Percentiles rank a stretch among this genome's conserved stretches.
These are phyloP conservation scores for Caenorhabditis zanzibari DNA, from an alignment of 2,888 invertebrate species.

Conservation along the genomic window DNA sequence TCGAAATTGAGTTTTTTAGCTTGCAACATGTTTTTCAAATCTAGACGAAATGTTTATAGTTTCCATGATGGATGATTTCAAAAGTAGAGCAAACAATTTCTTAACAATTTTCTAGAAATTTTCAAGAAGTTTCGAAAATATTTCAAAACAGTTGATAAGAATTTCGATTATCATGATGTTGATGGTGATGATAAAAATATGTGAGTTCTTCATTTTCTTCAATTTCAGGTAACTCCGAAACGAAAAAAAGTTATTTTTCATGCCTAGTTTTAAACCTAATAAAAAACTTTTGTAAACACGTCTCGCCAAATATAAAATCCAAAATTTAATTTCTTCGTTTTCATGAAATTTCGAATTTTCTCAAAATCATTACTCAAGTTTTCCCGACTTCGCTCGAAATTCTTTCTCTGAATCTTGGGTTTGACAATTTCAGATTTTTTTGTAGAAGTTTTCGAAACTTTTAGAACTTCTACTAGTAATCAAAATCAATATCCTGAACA, in stretches of 20 bases:
- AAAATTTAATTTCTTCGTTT: neutral
- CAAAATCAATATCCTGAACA: neutral
- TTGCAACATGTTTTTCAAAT: too few relatives aligned
- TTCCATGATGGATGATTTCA: too few relatives aligned
- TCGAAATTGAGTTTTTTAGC: too few relatives aligned
- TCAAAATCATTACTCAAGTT: neutral
- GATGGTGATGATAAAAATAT: neutral
- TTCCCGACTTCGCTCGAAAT: neutral
- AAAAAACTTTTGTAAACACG: too few relatives aligned
- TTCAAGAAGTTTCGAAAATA: neutral
- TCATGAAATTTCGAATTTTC: neutral
- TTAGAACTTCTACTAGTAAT: slow-evolving; percentile 3
- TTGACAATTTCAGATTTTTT: neutral
- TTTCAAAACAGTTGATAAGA: neutral
- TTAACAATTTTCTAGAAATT: neutral
- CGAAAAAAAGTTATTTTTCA: too few relatives aligned
- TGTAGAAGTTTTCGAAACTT: neutral
- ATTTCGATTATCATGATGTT: slow-evolving; percentile 8
- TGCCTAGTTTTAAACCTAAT: too few relatives aligned
- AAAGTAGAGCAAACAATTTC: too few relatives aligned
- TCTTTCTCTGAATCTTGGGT: neutral
- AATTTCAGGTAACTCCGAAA: neutral
- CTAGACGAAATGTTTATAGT: too few relatives aligned
- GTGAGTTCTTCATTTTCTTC: neutral
- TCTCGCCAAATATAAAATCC: too few relatives aligned